These are phyloP conservation scores for Drosophila dives DNA, from an alignment of 2,888 invertebrate genomes.

Conservation along the genomic window DNA sequence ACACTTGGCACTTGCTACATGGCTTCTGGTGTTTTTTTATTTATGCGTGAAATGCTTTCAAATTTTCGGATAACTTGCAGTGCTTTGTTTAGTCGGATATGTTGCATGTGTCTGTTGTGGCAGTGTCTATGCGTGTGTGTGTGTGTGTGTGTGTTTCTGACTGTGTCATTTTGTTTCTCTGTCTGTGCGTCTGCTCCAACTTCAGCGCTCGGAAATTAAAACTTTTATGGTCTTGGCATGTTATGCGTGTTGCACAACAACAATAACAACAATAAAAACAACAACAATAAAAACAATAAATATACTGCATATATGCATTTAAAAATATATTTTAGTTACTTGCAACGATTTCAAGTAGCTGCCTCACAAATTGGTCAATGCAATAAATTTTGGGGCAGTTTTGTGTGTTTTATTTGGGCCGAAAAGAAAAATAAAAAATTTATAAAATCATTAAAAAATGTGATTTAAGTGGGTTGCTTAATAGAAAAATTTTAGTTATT, in stretches of 20 bases:
- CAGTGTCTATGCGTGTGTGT: constrained; percentile 1
- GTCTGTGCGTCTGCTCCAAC: constrained; percentile 42
- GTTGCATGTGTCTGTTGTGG: constrained; percentile 31
- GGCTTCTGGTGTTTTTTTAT: constrained; percentile 65
- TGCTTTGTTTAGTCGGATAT: constrained; percentile 41
- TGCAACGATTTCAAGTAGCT: constrained; percentile 51
- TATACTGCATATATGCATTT: constrained; percentile 32
- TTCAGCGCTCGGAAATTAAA: constrained; percentile 69
- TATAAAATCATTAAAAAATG: constrained; percentile 3
- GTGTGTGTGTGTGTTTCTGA: neutral
- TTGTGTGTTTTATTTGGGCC: constrained; percentile 8
- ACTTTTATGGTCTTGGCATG: constrained; percentile 68
- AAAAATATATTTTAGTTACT: constrained; percentile 52
- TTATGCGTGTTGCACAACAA: constrained; percentile 15
- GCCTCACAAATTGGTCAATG: constrained; percentile 59
- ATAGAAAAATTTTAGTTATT: neutral
- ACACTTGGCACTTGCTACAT: constrained; percentile 52
- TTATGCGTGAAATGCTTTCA: constrained; percentile 71
- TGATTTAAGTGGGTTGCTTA: neutral
- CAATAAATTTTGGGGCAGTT: constrained; percentile 50
- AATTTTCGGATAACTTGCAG: constrained; percentile 57
- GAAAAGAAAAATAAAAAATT: neutral
- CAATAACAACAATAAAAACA: neutral
- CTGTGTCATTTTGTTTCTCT: constrained; percentile 8
- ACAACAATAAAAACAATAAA: constrained; percentile 3